phyloP scores from a whole-genome alignment of 2,113 vertebrate genomes.

The Barnardius zonarius region DNA sequence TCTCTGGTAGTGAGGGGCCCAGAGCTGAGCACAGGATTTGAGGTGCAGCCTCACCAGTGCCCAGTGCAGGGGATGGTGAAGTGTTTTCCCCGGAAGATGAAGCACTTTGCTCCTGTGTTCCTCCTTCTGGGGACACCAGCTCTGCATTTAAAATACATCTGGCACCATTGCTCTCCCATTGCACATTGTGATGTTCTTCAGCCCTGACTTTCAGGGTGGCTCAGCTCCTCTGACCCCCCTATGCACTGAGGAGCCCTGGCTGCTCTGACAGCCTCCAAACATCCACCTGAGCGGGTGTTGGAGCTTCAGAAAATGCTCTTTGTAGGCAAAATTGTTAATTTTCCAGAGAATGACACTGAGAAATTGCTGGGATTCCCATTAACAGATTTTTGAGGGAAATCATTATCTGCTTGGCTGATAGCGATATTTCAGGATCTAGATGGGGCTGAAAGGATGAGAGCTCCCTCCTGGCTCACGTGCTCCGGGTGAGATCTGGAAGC shows the following conservation, averaged over 20 bases:
- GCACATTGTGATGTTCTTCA: not conserved
- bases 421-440: not conserved
- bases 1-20: not conserved
- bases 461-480: not conserved
- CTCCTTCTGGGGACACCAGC: not conserved
- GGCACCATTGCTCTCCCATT: not conserved
- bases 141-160: not conserved
- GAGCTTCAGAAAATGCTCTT: not conserved
- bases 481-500: not conserved
- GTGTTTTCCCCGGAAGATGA: not conserved
- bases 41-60: not conserved
- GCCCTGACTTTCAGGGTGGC: not conserved
- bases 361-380: not conserved
- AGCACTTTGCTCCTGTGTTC: not conserved
- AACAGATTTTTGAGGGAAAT: not conserved
- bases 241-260: accelerated
- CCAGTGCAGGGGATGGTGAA: not conserved
- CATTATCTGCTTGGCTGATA: not conserved
- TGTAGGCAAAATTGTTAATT: not conserved
- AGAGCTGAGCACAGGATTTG: not conserved
- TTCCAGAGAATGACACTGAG: not conserved
- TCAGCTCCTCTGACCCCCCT: not conserved
- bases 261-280: not conserved
- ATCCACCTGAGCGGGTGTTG: not conserved
- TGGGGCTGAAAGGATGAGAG: not conserved